Base-by-base conservation (phyloP, 2,113 vertebrate genomes). In the Clupea harengus region DNA sequence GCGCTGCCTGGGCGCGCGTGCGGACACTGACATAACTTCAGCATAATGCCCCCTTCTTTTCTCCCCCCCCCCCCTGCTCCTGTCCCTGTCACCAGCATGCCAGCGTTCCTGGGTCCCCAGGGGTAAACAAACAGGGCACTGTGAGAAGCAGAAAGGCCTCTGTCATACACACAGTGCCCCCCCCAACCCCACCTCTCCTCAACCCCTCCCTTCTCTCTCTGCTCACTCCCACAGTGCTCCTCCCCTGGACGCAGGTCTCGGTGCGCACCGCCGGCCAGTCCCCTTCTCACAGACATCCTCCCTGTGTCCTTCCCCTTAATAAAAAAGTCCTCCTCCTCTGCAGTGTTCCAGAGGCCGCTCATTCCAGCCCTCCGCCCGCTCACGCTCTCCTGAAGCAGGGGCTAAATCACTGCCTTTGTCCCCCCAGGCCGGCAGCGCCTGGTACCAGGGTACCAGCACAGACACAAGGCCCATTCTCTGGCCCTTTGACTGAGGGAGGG, bases 361-460 rank as follows among this genome's bases (percentile, higher is more conserved):
- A 95, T 95, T 93, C 93, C 89, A 45, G 90, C 20, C 3, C 5
- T 20, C 18, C 18, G 90, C 91, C 86, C 89, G 67, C 86, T 84
- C 93, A 91, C 93, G 91, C 93, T 92, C 18, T 20, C 89, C 83
- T 90, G 88, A 82, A 88, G 85, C 86, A 39, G 82, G 39, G 85
- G 54, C 89, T 94, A 95, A 95, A 95, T 93, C 87, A 50, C 83
- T 54, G 86, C 89, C 93, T 94, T 96, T 96, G 95, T 96, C 92
- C 83, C 83, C 50, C 87, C 90, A 81, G 82, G 81, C 80, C 85
- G 60, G 89, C 82, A 81, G 89, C 89, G 93, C 91, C 92, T 94
- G 92, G 94, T 94, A 95, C 95, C 89, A 90, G 85, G 86, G 86
- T 86, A 83, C 87, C 85, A 83, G 82, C 86, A 81, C 85, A 84